phyloP scores from a whole-genome alignment of 2,888 invertebrate species.

The Hipparchia sbordonii region DNA sequence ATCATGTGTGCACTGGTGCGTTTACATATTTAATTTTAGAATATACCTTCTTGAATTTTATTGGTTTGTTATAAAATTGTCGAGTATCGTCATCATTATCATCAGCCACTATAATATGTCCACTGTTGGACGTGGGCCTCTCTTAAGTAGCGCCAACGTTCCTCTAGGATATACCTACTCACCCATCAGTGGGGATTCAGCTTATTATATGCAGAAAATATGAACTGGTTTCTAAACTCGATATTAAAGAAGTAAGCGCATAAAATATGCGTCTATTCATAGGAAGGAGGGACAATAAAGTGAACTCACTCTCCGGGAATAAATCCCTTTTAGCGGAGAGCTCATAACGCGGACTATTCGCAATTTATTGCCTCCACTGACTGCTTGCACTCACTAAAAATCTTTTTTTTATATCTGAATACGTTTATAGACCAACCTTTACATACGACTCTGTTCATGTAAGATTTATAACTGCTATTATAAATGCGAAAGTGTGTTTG shows the following conservation, averaged over 20 bases:
- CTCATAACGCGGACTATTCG: conserved; percentile 27
- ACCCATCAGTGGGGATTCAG: too few relatives aligned
- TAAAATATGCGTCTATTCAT: conserved; percentile 18
- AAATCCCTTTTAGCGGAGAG: conserved; percentile 29
- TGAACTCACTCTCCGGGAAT: conserved; percentile 26
- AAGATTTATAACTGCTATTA: background rate
- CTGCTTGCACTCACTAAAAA: conserved; percentile 21
- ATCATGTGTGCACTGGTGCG: too few relatives aligned
- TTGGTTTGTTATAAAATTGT: too few relatives aligned
- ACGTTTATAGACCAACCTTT: background rate
- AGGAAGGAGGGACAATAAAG: conserved; percentile 25
- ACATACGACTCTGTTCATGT: background rate
- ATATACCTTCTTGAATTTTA: too few relatives aligned
- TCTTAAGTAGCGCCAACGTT: too few relatives aligned
- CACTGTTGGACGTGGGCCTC: too few relatives aligned
- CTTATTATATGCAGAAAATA: background rate
- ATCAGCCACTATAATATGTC: too few relatives aligned
- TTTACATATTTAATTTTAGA: too few relatives aligned
- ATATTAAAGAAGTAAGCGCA: conserved; percentile 14
- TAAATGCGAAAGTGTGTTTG: too few relatives aligned
- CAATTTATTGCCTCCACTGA: conserved; percentile 32
- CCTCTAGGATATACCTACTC: too few relatives aligned
- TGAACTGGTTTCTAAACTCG: conserved; percentile 2
- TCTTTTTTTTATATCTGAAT: background rate
- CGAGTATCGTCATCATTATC: too few relatives aligned